Evolutionary conservation across 2,888 invertebrate species (phyloP).

Genomic region (Apotomis turbidana): DNA sequence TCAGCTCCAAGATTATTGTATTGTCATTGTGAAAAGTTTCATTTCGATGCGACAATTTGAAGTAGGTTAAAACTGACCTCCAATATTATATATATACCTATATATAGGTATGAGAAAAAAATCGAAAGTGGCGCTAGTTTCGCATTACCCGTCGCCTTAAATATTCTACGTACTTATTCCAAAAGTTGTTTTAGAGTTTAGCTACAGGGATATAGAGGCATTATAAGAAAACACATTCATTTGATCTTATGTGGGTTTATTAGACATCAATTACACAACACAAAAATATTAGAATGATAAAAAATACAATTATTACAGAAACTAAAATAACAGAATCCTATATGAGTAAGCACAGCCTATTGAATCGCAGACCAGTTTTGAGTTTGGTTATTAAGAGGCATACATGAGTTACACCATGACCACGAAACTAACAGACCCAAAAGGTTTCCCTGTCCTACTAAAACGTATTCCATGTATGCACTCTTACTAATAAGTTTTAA

Average conservation of each 20-base stretch:
- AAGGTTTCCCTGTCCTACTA: too few relatives aligned
- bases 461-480: conserved; percentile 14
- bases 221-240: conserved; percentile 13
- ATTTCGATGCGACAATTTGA: too few relatives aligned
- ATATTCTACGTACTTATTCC: too few relatives aligned
- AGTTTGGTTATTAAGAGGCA: conserved; percentile 56
- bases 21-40: too few relatives aligned
- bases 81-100: too few relatives aligned
- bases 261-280: conserved; percentile 65
- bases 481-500: conserved; percentile 8
- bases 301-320: conserved; percentile 53
- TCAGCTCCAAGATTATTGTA: too few relatives aligned
- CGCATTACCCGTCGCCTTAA: too few relatives aligned
- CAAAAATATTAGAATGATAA: conserved; percentile 59
- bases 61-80: too few relatives aligned
- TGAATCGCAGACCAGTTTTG: conserved; percentile 78
- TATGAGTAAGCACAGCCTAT: conserved; percentile 80
- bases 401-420: conserved; percentile 23
- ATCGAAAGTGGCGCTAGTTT: too few relatives aligned
- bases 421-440: too few relatives aligned
- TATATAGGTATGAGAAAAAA: too few relatives aligned
- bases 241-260: conserved; percentile 56
- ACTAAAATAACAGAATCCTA: conserved; percentile 62
- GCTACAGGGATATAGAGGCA: neutral
- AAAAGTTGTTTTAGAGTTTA: neutral